Base-by-base conservation (phyloP, 1,140 invertebrate species). In the Batillaria attramentaria region DNA sequence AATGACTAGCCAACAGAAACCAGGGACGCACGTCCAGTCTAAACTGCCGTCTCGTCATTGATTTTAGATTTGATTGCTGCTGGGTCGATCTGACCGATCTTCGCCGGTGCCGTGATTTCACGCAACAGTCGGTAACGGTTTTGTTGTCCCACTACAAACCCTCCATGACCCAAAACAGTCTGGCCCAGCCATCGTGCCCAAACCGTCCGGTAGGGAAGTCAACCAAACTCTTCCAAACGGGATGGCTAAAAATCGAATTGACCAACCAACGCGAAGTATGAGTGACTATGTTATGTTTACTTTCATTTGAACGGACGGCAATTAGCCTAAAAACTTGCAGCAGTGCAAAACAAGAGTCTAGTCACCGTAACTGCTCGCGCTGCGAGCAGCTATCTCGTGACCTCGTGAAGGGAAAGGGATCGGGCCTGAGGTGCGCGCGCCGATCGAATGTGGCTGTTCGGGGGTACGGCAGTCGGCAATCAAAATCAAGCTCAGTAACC, bases 361-460 rank as follows among this genome's bases (percentile, higher is more conserved):
- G 6, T 3, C 41, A 35, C 18, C 13, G 10, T 37, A 39, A 1
- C 41, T 70, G 20, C 68, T 31, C 68, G 68, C 68, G 68, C 68
- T 3, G 41, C 50, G n/a, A n/a, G n/a, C 50, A 70, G 41, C 39
- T 70, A n/a, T 39, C 39, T 35, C 37, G 68, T 70, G 68, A 70
- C 68, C 68, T 70, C 68, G 68, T 70, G 68, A 70, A 31, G 41
- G 28, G 20, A 70, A 37, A 42, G 68, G 68, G 68, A 70, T 42
- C 68, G 68, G 68, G 68, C 41, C 68, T 46, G 42, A 43, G 42
- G 41, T 70, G 68, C 68, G 68, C 39, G 68, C 68, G 28, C 50
- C 31, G 39, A 10, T 39, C 18, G 5, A 24, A 70, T 10, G 2
- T 13, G 68, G 20, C 28, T 39, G 24, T 4, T 46, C 42, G 24